These are phyloP conservation scores for Tetragnatha montana DNA, from an alignment of 2,888 invertebrate genomes.

Conservation along the genomic window DNA sequence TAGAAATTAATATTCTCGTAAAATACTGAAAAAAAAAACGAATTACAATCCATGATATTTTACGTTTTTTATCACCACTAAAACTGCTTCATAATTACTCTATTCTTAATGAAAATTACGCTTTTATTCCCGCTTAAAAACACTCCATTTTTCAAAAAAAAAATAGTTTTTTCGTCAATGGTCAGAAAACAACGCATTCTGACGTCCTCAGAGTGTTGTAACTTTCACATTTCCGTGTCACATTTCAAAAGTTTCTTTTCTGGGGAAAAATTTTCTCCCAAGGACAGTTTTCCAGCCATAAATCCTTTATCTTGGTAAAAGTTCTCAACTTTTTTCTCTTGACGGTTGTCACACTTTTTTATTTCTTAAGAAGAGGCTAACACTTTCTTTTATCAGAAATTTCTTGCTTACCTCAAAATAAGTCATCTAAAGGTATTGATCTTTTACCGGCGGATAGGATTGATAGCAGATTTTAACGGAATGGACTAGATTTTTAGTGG, in stretches of 20 bases:
- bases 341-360: slow-evolving; percentile 4
- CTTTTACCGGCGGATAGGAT: background rate
- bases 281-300: slow-evolving; percentile 18
- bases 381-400: background rate
- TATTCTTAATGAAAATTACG: no score
- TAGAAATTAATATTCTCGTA: no score
- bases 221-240: slow-evolving; percentile 15
- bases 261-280: slow-evolving; percentile 3
- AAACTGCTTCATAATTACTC: no score
- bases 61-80: no score
- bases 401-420: background rate
- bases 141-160: background rate
- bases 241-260: slow-evolving; percentile 18
- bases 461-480: slow-evolving; percentile 13
- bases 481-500: background rate
- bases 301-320: slow-evolving; percentile 31
- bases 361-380: background rate
- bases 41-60: no score
- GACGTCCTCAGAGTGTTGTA: slow-evolving; percentile 2
- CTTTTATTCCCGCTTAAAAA: background rate
- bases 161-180: background rate
- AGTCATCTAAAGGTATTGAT: background rate
- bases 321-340: slow-evolving; percentile 7
- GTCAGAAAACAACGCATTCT: background rate
- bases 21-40: no score